Base-by-base conservation (phyloP, 2,797 vertebrate species). In the Podarcis lilfordi region DNA sequence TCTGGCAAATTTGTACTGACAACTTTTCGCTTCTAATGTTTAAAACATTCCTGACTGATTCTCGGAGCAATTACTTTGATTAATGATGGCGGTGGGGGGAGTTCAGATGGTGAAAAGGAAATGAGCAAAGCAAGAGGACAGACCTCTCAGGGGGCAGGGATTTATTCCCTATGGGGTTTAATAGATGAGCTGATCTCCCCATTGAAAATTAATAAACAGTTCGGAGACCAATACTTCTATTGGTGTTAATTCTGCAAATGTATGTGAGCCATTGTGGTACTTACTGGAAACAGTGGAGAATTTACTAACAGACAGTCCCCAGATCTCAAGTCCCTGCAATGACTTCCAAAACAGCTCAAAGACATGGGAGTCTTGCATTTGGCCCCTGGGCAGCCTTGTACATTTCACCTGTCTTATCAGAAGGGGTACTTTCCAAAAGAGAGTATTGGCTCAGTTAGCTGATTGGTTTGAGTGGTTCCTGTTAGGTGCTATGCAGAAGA, bases 11-110 rank as follows among this genome's bases (percentile, higher is more conserved):
- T 93, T 91, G 86, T 80, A 90, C 82, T 89, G 95, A 92, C 95
- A 96, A 92, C 80, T 81, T 93, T 94, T 95, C 91, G 50, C 84
- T 94, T 78, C 35, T 77, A 94, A 86, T 94, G 77, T 86, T 93
- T 91, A 75, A 61, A 89, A 88, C 88, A 93, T 94, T 94, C 80
- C 92, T 94, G 94, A 93, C 86, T 59, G 91, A 92, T 93, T 95
- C 91, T 91, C 87, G 89, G 45, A 64, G 92, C 90, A 95, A 96
- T 95, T 95, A 95, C 71, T 94, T 92, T 94, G 90, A 95, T 95
- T 94, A 95, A 92, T 85, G 50, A 13, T 15, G 89, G 32, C 82
- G 89, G n/a, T 61, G 61, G 88, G 87, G 88, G 87, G 90, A 87
- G 94, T 94, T 96, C 92, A 94, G 83, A 89, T 81, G 29, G 90